These are phyloP conservation scores for Phrixothrix hirtus DNA, from an alignment of 2,888 invertebrate species.

Conservation along the genomic window DNA sequence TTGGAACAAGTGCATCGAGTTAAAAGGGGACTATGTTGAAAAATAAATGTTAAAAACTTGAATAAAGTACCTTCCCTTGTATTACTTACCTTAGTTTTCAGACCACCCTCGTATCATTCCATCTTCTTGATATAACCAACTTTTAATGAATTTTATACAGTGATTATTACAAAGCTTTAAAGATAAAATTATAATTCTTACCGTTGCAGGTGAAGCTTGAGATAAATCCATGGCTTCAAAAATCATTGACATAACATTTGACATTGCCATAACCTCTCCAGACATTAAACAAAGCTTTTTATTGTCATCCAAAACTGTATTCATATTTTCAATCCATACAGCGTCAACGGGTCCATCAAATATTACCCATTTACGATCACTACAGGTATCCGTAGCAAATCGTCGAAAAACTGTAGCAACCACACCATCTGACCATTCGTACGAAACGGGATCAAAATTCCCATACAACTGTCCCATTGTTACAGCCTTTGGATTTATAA, in stretches of 20 bases:
- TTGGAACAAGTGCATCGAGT: too few relatives aligned
- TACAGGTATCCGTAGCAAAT: conserved; percentile 73
- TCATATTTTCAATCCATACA: conserved; percentile 90
- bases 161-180: not conserved
- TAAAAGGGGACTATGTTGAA: too few relatives aligned
- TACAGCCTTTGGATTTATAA: conserved; percentile 90
- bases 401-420: conserved; percentile 78
- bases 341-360: conserved; percentile 92
- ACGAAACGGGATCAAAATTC: conserved; percentile 83
- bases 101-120: too few relatives aligned
- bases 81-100: too few relatives aligned
- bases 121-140: too few relatives aligned
- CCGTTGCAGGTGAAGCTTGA: conserved; percentile 85
- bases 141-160: not conserved
- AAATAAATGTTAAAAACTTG: too few relatives aligned
- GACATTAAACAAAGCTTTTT: conserved; percentile 86
- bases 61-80: too few relatives aligned
- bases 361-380: conserved; percentile 86
- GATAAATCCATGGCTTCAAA: conserved; percentile 87
- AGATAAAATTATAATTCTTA: conserved; percentile 46
- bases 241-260: conserved; percentile 79
- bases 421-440: conserved; percentile 90
- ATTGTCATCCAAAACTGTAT: conserved; percentile 85
- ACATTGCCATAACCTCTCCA: conserved; percentile 86
- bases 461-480: conserved; percentile 93